A percentile compares a stretch with the other conserved stretches of the same genome.
phyloP scores from a whole-genome alignment of 2,888 invertebrate species.

The Pollenia griseotomentosa region DNA sequence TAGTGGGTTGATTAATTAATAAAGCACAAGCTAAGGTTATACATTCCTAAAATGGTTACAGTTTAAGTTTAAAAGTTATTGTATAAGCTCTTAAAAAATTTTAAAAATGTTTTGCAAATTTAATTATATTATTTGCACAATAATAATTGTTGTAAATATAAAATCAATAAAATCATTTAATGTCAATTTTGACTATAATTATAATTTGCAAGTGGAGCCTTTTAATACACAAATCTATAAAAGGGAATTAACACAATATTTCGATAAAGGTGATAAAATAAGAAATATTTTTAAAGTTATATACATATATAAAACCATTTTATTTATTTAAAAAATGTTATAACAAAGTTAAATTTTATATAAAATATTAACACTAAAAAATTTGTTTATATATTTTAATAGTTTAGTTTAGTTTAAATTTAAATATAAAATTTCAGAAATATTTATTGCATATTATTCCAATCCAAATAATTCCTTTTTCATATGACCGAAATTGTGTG shows the following conservation, averaged over 20 bases:
- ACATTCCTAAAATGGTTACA: not conserved
- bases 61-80: constrained; percentile 13
- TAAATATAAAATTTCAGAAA: not conserved
- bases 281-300: not conserved
- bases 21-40: not conserved
- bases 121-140: constrained; percentile 62
- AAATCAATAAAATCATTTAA: constrained; percentile 73
- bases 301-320: constrained; percentile 5
- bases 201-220: constrained; percentile 75
- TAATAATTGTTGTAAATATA: constrained; percentile 72
- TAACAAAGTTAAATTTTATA: not conserved
- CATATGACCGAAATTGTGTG: constrained; percentile 88
- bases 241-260: constrained; percentile 79
- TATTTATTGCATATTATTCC: constrained; percentile 71
- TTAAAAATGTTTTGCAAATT: constrained; percentile 49
- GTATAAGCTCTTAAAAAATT: not conserved
- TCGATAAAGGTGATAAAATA: constrained; percentile 78
- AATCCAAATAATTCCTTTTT: constrained; percentile 93
- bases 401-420: not conserved
- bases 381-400: too few species aligned
- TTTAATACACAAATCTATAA: constrained; percentile 78
- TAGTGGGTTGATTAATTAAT: not conserved
- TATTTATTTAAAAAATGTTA: constrained; percentile 1
- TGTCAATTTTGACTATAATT: constrained; percentile 78
- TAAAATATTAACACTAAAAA: too few species aligned